Conservation (phyloP, 2,113 vertebrate genomes). For the Malurus elegans region DNA sequence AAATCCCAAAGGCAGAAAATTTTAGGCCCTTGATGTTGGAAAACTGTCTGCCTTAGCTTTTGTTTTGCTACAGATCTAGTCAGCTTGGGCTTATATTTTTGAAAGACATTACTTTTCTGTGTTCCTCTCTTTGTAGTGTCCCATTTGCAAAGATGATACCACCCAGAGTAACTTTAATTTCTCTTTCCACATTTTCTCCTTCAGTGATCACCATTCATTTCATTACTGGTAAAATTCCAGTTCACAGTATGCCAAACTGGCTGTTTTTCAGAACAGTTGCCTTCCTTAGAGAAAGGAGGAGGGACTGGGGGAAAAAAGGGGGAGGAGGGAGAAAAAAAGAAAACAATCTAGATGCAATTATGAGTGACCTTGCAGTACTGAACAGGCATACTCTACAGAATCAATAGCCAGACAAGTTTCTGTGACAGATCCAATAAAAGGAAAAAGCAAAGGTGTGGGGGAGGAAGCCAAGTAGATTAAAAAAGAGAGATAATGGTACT, state of each 20-base stretch:
- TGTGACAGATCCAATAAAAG: conserved; percentile 24
- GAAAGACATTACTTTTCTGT: not conserved
- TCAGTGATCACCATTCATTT: not conserved
- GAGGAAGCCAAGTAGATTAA: conserved; percentile 10
- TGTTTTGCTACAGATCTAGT: not conserved
- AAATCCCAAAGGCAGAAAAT: not conserved
- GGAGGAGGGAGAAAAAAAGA: not conserved
- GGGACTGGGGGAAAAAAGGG: not conserved
- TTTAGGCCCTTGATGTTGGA: not conserved
- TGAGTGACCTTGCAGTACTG: conserved; percentile 53
- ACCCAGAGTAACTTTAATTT: not conserved
- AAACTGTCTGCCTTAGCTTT: not conserved
- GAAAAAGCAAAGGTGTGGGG: not conserved
- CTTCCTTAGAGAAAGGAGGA: not conserved
- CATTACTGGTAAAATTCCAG: conserved; percentile 14
- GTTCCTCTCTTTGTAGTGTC: not conserved
- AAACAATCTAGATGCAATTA: conserved; percentile 42
- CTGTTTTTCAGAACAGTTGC: not conserved
- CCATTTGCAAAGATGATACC: not conserved
- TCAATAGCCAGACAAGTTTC: conserved; percentile 48
- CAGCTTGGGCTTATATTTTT: not conserved
- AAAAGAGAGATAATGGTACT: not conserved
- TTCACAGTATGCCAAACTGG: not conserved
- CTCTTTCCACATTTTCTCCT: not conserved
- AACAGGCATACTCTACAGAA: conserved; percentile 22